Evolutionary conservation across 2,888 invertebrate genomes (phyloP), one percentile per base, ranked within the genome.

Genomic region (Thera obeliscata): DNA sequence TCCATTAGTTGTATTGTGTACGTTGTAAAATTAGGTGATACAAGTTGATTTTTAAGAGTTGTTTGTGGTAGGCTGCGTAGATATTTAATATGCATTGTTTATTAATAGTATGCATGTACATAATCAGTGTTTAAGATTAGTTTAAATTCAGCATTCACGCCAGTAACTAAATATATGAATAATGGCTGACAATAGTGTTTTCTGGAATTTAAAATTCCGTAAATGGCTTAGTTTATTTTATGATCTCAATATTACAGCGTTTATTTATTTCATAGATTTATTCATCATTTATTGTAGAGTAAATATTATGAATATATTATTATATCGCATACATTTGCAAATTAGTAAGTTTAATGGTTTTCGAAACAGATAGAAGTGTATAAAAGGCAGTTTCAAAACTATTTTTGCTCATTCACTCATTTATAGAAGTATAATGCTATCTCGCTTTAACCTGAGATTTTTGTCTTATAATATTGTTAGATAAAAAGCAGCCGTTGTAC

Each of bases 1-100:
- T 67, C 66, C 67, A 75, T 72, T 71, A 69, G 41, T 58, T 48
- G 48, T 66, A 70, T 68, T 57, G 60, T 55, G 43, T 66, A 69
- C 50, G 49, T 58, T 57, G 35, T n/a, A 60, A 41, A 63, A 61
- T 66, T 60, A 64, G 61, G 70, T 46, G 43, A 41, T 46, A 9
- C 2, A 33, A 22, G 50, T 22, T 8, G 8, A 52, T n/a, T 8
- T 0, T 49, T 3, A 49, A 12, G 4, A 12, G 1, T 3, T 49
- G 2, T 22, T 52, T 33, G 3, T 49, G 22, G 4, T 52, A 52
- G 22, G 52, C 7, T 52, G 7, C 7, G 52, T 7, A 50, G 12
- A 33, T 52, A 52, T 52, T 52, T 52, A 2, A 22, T 22, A 22
- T 22, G 52, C 52, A 33, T 52, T 33, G 9, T 52, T 3, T 52